These are phyloP conservation scores for Epirrita christyi DNA, from an alignment of 2,888 invertebrate genomes.

Conservation along the genomic window DNA sequence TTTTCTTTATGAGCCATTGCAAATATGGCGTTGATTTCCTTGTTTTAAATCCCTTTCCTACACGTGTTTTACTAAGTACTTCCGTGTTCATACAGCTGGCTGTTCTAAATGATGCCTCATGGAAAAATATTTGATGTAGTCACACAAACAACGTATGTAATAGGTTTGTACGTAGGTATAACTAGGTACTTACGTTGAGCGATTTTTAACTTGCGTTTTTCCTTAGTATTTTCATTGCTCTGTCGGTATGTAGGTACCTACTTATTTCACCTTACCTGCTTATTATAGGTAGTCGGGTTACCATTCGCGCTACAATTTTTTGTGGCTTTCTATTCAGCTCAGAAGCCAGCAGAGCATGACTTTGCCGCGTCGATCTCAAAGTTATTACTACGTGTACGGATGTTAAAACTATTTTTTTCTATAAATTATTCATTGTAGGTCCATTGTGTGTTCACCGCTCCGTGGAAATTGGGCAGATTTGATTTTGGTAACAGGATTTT, in stretches of 20 bases:
- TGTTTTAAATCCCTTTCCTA: background rate
- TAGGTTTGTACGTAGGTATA: too few relatives aligned
- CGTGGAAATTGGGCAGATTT: constrained; percentile 60
- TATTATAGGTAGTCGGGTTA: constrained; percentile 5
- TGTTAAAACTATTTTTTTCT: constrained; percentile 30
- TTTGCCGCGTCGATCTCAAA: constrained; percentile 33
- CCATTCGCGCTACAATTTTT: constrained; percentile 3
- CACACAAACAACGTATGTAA: background rate
- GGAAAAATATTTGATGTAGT: background rate
- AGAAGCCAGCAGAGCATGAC: constrained; percentile 45
- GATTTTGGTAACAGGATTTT: constrained; percentile 63
- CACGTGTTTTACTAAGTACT: background rate
- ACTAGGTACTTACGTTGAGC: too few relatives aligned
- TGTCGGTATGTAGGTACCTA: too few relatives aligned
- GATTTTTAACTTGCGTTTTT: too few relatives aligned
- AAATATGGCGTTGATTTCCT: background rate
- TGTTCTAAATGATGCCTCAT: background rate
- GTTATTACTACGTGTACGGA: constrained; percentile 44
- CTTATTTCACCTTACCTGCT: too few relatives aligned
- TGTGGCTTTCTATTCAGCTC: constrained; percentile 24
- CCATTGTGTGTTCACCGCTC: constrained; percentile 55
- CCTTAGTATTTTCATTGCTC: too few relatives aligned
- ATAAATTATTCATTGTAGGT: constrained; percentile 42
- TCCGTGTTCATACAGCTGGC: background rate
- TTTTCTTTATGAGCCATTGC: background rate